These are phyloP conservation scores for Apostichopus parvimensis DNA, from an alignment of 35 echinoderm and acorn worm species.

Conservation along the genomic window DNA sequence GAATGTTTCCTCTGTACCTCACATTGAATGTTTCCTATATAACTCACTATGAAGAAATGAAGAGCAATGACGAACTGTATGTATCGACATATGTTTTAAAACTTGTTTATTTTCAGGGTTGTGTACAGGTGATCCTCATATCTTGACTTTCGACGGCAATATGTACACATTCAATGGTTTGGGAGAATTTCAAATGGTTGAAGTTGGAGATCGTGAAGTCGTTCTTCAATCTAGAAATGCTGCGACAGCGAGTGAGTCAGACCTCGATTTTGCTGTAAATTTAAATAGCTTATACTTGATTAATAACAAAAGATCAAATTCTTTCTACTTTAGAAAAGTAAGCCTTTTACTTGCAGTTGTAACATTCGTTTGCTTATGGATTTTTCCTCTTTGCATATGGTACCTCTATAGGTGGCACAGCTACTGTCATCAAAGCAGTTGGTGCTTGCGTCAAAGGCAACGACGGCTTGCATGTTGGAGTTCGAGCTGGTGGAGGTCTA, in stretches of 20 bases:
- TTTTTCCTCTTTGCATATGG: no score
- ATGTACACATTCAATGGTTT: conserved; percentile 13
- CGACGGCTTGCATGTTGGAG: background rate
- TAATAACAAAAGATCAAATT: no score
- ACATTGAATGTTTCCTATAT: no score
- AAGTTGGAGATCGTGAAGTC: background rate
- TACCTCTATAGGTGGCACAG: background rate
- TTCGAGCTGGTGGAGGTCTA: background rate
- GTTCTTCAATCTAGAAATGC: background rate
- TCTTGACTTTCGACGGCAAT: background rate
- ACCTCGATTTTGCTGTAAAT: no score
- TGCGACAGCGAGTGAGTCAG: no score
- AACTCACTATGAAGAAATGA: no score
- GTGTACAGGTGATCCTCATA: conserved; percentile 16
- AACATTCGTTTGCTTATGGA: no score
- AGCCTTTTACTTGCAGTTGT: background rate
- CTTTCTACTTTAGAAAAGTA: no score
- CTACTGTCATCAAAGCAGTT: conserved; percentile 38
- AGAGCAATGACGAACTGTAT: no score
- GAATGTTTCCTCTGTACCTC: no score
- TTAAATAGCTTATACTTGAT: no score
- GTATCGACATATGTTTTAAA: no score
- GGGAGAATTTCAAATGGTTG: background rate
- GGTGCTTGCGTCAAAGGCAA: background rate
- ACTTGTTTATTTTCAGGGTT: background rate